These are phyloP conservation scores for Drosophila murphyi DNA, from an alignment of 1,140 invertebrate species.

Conservation along the genomic window DNA sequence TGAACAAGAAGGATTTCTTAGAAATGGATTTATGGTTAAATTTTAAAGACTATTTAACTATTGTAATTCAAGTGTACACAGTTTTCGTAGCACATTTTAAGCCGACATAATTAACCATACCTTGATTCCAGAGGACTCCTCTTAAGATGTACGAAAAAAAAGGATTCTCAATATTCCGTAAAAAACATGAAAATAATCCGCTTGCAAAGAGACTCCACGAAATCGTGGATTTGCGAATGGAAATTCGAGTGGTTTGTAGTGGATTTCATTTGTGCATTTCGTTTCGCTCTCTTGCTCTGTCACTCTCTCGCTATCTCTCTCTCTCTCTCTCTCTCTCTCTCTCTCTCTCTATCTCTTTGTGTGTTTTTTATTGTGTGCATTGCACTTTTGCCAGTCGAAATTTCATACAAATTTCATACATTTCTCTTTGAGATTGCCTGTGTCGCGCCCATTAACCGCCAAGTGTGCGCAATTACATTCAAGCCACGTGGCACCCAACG, in stretches of 20 bases:
- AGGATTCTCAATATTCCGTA: neutral
- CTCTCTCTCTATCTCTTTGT: neutral
- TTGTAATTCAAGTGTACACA: neutral
- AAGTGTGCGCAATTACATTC: constrained; percentile 75
- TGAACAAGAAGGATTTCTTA: too few relatives aligned
- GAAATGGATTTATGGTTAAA: neutral
- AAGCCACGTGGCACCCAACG: constrained; percentile 26
- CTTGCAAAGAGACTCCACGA: constrained; percentile 1
- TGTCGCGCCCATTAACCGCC: constrained; percentile 77
- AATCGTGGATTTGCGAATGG: neutral
- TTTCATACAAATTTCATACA: constrained; percentile 78
- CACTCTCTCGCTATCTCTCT: neutral
- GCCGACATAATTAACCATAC: neutral
- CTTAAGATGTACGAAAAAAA: neutral
- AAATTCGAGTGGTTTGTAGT: constrained; percentile 16
- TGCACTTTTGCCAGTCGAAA: constrained; percentile 67
- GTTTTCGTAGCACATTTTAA: neutral
- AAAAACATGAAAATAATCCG: neutral
- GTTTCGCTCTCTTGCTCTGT: neutral
- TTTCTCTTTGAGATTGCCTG: constrained; percentile 76
- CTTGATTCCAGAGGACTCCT: neutral
- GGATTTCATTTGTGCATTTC: constrained; percentile 20
- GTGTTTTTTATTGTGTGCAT: constrained; percentile 34
- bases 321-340: neutral
- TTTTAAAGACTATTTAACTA: neutral